phyloP scores from a whole-genome alignment of 2,113 vertebrate genomes.

The Carassius gibelio region DNA sequence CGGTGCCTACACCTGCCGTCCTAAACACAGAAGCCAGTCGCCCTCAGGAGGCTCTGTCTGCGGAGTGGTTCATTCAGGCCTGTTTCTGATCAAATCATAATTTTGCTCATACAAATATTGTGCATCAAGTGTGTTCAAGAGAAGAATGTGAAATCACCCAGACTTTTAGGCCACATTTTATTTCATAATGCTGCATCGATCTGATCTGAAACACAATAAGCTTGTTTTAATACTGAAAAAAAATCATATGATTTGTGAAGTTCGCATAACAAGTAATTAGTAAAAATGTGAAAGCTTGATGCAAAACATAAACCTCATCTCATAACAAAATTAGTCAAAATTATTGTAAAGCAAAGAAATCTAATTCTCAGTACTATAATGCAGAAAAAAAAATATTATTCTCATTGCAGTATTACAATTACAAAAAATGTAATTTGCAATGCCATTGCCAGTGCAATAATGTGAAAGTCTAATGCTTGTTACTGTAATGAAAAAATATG shows the following conservation, averaged over 20 bases:
- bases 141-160: not conserved
- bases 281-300: not conserved
- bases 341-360: no score
- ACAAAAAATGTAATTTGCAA: not conserved
- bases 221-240: not conserved
- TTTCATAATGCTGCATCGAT: conserved; percentile 17
- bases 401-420: not conserved
- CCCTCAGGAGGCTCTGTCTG: not conserved
- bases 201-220: not conserved
- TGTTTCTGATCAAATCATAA: not conserved
- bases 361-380: not conserved
- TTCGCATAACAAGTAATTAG: not conserved
- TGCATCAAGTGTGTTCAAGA: not conserved
- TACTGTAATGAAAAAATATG: no score
- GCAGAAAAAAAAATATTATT: not conserved
- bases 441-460: no score
- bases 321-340: not conserved
- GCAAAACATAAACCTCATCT: not conserved
- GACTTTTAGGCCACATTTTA: not conserved
- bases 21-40: not conserved
- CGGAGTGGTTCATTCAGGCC: not conserved
- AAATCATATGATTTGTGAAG: no score
- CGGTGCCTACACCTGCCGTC: conserved; percentile 32
- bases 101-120: not conserved
- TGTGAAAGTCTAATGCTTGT: no score